Conservation (phyloP, 2,888 invertebrate genomes). For the Ectropis crepuscularia region DNA sequence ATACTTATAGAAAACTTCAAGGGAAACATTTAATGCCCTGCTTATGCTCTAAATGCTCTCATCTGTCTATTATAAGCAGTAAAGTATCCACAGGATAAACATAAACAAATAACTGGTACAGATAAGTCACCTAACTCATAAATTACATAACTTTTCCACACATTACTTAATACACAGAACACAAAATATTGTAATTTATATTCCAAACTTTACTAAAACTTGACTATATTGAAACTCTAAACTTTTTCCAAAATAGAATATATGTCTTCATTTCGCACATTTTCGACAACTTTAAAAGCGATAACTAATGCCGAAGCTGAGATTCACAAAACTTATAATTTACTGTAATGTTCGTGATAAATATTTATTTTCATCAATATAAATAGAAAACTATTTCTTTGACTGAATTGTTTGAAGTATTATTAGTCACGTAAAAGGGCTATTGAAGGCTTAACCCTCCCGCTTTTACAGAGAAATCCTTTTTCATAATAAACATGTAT, state of each 20-base stretch:
- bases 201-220: too few species aligned
- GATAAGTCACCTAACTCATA: too few species aligned
- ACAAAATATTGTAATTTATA: too few species aligned
- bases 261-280: not conserved
- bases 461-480: not conserved
- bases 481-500: not conserved
- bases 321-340: slow-evolving; percentile 16
- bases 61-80: too few species aligned
- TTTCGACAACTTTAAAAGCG: slow-evolving; percentile 4
- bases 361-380: slow-evolving; percentile 15
- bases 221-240: too few species aligned
- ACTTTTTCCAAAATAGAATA: not conserved
- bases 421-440: slow-evolving; percentile 5
- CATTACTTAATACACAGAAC: too few species aligned
- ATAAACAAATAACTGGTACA: too few species aligned
- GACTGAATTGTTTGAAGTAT: slow-evolving; percentile 6
- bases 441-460: slow-evolving; percentile 9
- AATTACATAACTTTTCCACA: too few species aligned
- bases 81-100: too few species aligned
- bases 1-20: too few species aligned
- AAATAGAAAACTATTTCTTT: slow-evolving; percentile 16
- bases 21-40: too few species aligned
- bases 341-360: slow-evolving; percentile 10
- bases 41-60: too few species aligned
- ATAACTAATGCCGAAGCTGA: slow-evolving; percentile 13